phyloP scores from a whole-genome alignment of 2,113 vertebrate genomes.

The Paraplagusia blochii region DNA sequence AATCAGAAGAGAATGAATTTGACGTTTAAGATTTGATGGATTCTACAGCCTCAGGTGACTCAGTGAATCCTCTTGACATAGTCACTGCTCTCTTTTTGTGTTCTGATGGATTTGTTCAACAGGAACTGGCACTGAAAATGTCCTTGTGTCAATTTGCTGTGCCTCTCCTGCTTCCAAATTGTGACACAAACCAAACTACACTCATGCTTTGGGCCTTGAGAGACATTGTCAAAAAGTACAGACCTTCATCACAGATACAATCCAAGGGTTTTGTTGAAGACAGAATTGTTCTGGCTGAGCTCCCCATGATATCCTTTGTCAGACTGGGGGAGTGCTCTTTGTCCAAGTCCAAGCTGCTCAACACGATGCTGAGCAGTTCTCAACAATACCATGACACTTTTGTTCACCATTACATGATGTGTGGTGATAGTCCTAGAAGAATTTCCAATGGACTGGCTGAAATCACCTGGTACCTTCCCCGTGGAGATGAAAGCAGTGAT shows the following conservation, averaged over 20 bases:
- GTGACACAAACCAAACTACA: conserved; percentile 59
- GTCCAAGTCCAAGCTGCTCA: conserved; percentile 80
- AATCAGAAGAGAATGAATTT: background rate
- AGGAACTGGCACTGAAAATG: conserved; percentile 76
- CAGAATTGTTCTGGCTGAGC: conserved; percentile 53
- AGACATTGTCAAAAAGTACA: conserved; percentile 67
- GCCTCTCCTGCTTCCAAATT: conserved; percentile 75
- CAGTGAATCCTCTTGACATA: conserved; percentile 73
- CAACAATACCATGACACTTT: conserved; percentile 71
- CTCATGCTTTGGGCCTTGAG: conserved; percentile 76
- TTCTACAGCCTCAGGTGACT: background rate
- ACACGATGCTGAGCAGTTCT: conserved; percentile 69
- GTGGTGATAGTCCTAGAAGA: conserved; percentile 55
- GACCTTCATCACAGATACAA: conserved; percentile 45
- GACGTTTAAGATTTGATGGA: background rate
- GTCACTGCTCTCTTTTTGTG: conserved; percentile 76
- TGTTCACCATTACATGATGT: conserved; percentile 64
- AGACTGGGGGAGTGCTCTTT: conserved; percentile 72
- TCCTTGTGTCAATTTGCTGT: conserved; percentile 78
- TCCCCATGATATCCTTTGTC: conserved; percentile 77
- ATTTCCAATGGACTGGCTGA: conserved; percentile 79
- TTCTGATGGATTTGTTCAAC: conserved; percentile 72
- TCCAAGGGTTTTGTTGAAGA: conserved; percentile 52
- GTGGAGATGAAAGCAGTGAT: conserved; percentile 56
- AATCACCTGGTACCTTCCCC: conserved; percentile 77